phyloP scores from a whole-genome alignment of 2,113 vertebrate species.

The Acanthisitta chloris region DNA sequence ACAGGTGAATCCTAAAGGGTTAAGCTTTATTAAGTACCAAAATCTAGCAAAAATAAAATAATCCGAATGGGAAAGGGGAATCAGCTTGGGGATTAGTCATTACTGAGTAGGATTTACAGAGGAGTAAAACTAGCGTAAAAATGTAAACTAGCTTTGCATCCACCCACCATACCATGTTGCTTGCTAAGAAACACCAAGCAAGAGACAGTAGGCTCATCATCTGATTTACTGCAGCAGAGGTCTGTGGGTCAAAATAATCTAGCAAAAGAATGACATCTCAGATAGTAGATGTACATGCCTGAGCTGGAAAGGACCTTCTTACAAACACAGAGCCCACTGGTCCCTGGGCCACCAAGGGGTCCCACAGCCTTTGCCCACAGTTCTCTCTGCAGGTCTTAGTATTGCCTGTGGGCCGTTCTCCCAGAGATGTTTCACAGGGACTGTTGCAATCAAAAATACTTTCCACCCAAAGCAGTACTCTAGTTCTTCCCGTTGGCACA shows the following conservation, averaged over 20 bases:
- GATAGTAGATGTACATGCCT: neutral
- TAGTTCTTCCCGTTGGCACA: neutral
- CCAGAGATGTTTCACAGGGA: rapidly evolving
- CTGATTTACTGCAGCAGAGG: conserved; percentile 42
- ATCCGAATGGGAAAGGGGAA: conserved; percentile 52
- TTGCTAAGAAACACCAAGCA: conserved; percentile 48
- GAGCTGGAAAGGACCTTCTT: neutral
- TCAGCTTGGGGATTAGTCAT: conserved; percentile 67
- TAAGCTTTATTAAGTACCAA: conserved; percentile 37
- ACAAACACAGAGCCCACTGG: neutral
- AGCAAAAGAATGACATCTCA: neutral
- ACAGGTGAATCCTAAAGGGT: neutral
- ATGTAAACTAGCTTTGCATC: conserved; percentile 71
- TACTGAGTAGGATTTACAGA: conserved; percentile 73
- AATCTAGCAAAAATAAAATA: conserved; percentile 52
- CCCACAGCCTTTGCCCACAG: neutral
- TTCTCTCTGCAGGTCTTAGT: neutral
- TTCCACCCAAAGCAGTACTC: neutral
- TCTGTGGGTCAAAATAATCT: neutral
- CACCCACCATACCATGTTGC: conserved; percentile 66
- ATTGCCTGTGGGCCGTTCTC: neutral
- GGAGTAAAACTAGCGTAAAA: conserved; percentile 64
- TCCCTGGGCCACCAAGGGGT: rapidly evolving
- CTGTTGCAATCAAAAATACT: neutral
- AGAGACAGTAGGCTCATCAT: conserved; percentile 47